Conservation (phyloP, 53 echinoderm and acorn worm species). For the Antedon mediterranea region DNA sequence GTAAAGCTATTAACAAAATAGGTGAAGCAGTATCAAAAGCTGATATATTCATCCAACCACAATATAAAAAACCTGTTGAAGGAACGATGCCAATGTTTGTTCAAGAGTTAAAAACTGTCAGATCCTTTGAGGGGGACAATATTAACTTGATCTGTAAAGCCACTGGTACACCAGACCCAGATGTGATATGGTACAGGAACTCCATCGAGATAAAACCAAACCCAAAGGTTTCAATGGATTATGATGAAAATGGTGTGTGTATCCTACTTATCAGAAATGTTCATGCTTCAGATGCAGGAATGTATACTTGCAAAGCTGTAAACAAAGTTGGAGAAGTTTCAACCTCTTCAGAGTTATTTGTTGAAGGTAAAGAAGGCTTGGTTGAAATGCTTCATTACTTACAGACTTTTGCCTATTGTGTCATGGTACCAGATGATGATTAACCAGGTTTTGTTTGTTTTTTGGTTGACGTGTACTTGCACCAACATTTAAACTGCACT, state of each 20-base stretch:
- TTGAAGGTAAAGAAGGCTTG: slow-evolving; percentile 71
- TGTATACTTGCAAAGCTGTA: slow-evolving; percentile 63
- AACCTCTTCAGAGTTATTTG: slow-evolving; percentile 53
- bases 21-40: slow-evolving; percentile 87
- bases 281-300: slow-evolving; percentile 38
- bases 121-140: slow-evolving; percentile 56
- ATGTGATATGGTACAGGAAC: slow-evolving; percentile 80
- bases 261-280: slow-evolving; percentile 61
- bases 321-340: slow-evolving; percentile 71
- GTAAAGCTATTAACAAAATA: slow-evolving; percentile 79
- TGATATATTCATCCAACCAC: slow-evolving; percentile 75
- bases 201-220: slow-evolving; percentile 48
- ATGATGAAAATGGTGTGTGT: slow-evolving; percentile 56
- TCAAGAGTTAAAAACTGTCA: slow-evolving; percentile 37
- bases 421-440: background rate
- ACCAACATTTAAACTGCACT: background rate
- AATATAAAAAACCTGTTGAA: slow-evolving; percentile 51
- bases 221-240: slow-evolving; percentile 58
- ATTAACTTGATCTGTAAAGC: slow-evolving; percentile 76
- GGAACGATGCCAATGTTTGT: slow-evolving; percentile 65
- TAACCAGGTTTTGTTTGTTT: background rate
- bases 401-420: background rate
- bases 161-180: slow-evolving; percentile 66
- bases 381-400: background rate
- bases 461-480: background rate